Conservation (phyloP, 2,797 vertebrate genomes). For the Champsocephalus esox region DNA sequence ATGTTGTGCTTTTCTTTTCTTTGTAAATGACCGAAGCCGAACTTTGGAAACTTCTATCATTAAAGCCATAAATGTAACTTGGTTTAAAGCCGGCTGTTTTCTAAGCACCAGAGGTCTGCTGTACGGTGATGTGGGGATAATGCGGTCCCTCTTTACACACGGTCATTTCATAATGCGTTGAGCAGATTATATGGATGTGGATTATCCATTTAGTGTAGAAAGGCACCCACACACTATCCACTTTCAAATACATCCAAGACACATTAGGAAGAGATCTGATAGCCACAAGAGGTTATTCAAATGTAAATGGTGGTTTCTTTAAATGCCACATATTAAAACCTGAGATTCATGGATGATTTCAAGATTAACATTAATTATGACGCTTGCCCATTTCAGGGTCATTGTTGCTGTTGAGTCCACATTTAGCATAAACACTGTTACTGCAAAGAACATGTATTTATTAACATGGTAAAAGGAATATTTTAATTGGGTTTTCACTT, state of each 20-base stretch:
- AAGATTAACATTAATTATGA: neutral
- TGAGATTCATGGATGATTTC: neutral
- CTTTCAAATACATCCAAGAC: slow-evolving; percentile 36
- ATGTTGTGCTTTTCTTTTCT: neutral
- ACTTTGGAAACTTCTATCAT: neutral
- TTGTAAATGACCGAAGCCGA: neutral
- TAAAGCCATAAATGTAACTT: neutral
- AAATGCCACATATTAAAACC: neutral
- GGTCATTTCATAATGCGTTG: slow-evolving; percentile 30
- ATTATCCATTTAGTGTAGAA: slow-evolving; percentile 49
- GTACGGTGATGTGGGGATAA: neutral
- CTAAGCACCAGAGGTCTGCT: neutral
- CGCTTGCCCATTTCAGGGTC: fast-evolving
- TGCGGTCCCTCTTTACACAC: slow-evolving; percentile 6
- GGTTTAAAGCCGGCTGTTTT: neutral
- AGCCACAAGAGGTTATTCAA: slow-evolving; percentile 30
- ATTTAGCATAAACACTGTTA: neutral
- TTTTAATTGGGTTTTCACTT: neutral
- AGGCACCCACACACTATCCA: slow-evolving; percentile 43
- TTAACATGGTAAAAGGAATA: neutral
- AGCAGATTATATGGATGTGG: slow-evolving; percentile 40
- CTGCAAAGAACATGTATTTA: neutral
- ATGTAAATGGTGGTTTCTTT: slow-evolving; percentile 18
- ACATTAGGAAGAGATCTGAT: slow-evolving; percentile 31
- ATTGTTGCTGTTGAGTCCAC: neutral